Evolutionary conservation across 1,140 invertebrate species (phyloP).

Genomic region (Drosophila busckii): DNA sequence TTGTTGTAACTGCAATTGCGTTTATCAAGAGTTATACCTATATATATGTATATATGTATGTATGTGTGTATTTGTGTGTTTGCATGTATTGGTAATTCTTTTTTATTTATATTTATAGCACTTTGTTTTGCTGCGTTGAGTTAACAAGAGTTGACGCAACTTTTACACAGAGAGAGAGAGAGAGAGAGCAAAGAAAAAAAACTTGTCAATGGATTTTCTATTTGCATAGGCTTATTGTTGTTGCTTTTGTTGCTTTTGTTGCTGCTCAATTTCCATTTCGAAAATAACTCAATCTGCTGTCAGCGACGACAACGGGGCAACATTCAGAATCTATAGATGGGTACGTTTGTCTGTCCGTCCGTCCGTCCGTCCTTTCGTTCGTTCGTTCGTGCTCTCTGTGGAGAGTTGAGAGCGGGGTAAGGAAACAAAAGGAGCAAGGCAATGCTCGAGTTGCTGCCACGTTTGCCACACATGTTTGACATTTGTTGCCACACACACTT

Average conservation of each 20-base stretch:
- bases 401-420: no score
- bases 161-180: slow-evolving; percentile 2
- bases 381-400: slow-evolving; percentile 19
- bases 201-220: slow-evolving; percentile 31
- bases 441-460: no score
- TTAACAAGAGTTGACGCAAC: slow-evolving; percentile 51
- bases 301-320: no score
- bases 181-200: neutral
- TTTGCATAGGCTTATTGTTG: slow-evolving; percentile 13
- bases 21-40: no score
- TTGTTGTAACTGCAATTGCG: no score
- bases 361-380: slow-evolving; percentile 2
- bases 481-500: no score
- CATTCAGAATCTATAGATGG: no score
- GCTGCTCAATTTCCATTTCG: slow-evolving; percentile 41
- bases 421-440: no score
- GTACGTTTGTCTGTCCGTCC: neutral
- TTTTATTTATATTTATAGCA: slow-evolving; percentile 3
- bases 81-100: slow-evolving; percentile 5
- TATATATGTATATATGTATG: neutral
- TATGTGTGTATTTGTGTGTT: slow-evolving; percentile 3
- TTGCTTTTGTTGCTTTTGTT: slow-evolving; percentile 15
- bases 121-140: slow-evolving; percentile 11
- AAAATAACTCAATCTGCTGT: slow-evolving; percentile 63
- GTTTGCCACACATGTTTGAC: no score